These are phyloP conservation scores for Harpagifer antarcticus DNA, from an alignment of 2,797 vertebrate genomes.

Conservation along the genomic window DNA sequence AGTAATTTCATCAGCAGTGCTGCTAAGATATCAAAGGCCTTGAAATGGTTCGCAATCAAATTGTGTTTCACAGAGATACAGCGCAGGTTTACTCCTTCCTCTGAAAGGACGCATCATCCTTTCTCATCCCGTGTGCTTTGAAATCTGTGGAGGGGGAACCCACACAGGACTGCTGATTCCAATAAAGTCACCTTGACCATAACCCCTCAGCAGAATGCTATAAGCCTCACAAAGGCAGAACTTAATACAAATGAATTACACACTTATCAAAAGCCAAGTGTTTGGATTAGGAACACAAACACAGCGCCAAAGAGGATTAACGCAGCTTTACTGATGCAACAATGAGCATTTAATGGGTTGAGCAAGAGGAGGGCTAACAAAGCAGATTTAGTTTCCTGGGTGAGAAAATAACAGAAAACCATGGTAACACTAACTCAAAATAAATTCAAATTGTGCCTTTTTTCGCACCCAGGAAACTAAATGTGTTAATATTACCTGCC, in stretches of 20 bases:
- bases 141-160: slow-evolving; percentile 15
- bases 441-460: not conserved
- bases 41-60: slow-evolving; percentile 26
- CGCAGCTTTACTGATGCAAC: slow-evolving; percentile 52
- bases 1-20: slow-evolving; percentile 52
- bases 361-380: slow-evolving; percentile 25
- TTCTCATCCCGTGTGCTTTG: not conserved
- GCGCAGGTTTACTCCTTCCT: slow-evolving; percentile 6
- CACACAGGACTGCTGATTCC: slow-evolving; percentile 25
- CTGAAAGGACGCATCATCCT: slow-evolving; percentile 21
- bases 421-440: not conserved
- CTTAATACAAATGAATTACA: slow-evolving; percentile 64
- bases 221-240: slow-evolving; percentile 31
- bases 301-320: slow-evolving; percentile 60
- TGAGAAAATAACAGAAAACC: slow-evolving; percentile 9
- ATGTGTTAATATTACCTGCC: no score
- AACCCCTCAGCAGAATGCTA: slow-evolving; percentile 5
- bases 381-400: slow-evolving; percentile 5
- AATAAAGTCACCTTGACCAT: slow-evolving; percentile 54
- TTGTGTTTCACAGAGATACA: slow-evolving; percentile 16
- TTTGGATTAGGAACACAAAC: slow-evolving; percentile 53
- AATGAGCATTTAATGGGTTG: slow-evolving; percentile 45
- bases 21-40: slow-evolving; percentile 41
- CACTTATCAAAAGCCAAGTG: slow-evolving; percentile 37
- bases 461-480: no score